Percentiles rank a stretch among this genome's conserved stretches.
Conservation (phyloP, 2,888 invertebrate species). For the Drosophila nr. fundita region DNA sequence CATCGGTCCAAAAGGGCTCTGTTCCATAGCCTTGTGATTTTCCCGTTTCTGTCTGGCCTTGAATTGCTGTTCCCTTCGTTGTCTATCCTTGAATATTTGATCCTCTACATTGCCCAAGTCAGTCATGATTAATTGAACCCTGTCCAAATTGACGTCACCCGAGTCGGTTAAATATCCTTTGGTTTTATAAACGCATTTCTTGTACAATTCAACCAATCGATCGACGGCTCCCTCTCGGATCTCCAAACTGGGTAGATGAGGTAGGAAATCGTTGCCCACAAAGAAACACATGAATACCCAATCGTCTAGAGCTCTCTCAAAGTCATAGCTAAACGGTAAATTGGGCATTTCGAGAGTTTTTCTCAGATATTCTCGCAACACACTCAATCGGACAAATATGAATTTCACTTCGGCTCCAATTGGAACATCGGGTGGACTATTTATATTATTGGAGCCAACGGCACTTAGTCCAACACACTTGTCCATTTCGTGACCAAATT, state of each 20-base stretch:
- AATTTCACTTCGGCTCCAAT: slow-evolving; percentile 92
- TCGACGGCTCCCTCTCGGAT: slow-evolving; percentile 99
- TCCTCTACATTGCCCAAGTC: slow-evolving; percentile 98
- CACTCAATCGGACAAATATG: slow-evolving; percentile 96
- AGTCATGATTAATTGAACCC: slow-evolving; percentile 97
- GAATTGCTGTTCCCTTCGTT: slow-evolving; percentile 93
- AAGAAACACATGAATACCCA: slow-evolving; percentile 99
- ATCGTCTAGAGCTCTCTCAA: slow-evolving; percentile 98
- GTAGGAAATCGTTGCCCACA: slow-evolving; percentile 99
- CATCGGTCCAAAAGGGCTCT: slow-evolving; percentile 90
- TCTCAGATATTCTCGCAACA: slow-evolving; percentile 96
- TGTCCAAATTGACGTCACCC: slow-evolving; percentile 95
- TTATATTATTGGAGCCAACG: slow-evolving; percentile 86
- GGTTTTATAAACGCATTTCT: slow-evolving; percentile 97
- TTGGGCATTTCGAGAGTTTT: slow-evolving; percentile 95
- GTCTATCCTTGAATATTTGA: slow-evolving; percentile 97
- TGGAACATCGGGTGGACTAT: slow-evolving; percentile 85
- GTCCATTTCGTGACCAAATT: slow-evolving; percentile 96
- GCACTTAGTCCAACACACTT: slow-evolving; percentile 92
- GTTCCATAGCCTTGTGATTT: slow-evolving; percentile 88
- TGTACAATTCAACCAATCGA: slow-evolving; percentile 95
- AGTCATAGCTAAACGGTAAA: slow-evolving; percentile 96
- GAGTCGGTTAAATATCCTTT: slow-evolving; percentile 97
- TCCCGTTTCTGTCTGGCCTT: slow-evolving; percentile 89
- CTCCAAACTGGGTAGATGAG: slow-evolving; percentile 98